A percentile compares a stretch with the other conserved stretches of the same genome.
Evolutionary conservation across 2,113 vertebrate species (phyloP).

Genomic region (Oxygymnocypris stewartii): DNA sequence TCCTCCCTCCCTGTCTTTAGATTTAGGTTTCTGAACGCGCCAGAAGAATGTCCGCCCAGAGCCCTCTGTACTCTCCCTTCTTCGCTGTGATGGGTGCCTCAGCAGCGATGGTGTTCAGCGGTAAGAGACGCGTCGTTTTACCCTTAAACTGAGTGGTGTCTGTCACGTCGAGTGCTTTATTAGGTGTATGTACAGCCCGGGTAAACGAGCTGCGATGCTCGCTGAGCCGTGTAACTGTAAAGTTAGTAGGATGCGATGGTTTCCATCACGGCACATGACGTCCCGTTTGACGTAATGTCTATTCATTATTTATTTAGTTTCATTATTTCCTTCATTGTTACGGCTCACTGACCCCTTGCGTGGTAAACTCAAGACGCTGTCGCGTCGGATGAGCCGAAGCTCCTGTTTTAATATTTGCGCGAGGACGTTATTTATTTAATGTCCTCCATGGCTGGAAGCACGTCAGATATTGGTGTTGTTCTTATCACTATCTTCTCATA

Average conservation of each 20-base stretch:
- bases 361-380: background rate
- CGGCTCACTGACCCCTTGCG: background rate
- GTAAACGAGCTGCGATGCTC: background rate
- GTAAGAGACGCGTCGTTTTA: constrained; percentile 68
- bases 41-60: constrained; percentile 71
- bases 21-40: constrained; percentile 53
- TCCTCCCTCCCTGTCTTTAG: constrained; percentile 48
- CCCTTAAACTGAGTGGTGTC: background rate
- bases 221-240: constrained; percentile 23
- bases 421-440: constrained; percentile 9
- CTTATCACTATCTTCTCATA: background rate
- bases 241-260: constrained; percentile 43
- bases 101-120: constrained; percentile 94
- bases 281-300: constrained; percentile 50
- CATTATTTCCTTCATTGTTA: constrained; percentile 10
- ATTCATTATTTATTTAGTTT: constrained; percentile 55
- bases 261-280: constrained; percentile 57
- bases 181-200: background rate
- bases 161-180: background rate
- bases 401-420: background rate
- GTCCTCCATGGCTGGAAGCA: background rate
- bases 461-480: background rate
- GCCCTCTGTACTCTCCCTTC: constrained; percentile 90
- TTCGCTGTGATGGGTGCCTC: constrained; percentile 96
- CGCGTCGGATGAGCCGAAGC: background rate